These are phyloP conservation scores for Tenthredo amoena DNA, from an alignment of 2,888 invertebrate genomes.

Conservation along the genomic window DNA sequence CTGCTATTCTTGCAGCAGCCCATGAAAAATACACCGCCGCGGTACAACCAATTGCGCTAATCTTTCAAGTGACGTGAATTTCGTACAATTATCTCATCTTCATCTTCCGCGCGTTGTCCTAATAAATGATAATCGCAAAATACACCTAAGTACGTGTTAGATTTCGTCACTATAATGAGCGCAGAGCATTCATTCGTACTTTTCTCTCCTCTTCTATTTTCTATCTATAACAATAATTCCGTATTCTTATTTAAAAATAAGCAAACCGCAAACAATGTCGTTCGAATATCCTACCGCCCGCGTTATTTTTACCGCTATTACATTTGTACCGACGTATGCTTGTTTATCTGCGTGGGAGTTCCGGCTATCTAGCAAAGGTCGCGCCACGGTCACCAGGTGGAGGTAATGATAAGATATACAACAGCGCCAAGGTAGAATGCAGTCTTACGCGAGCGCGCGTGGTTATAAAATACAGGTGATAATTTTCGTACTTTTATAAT, in stretches of 20 bases:
- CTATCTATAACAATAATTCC: neutral
- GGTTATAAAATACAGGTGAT: neutral
- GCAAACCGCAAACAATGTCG: neutral
- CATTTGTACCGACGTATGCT: constrained; percentile 22
- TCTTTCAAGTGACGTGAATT: neutral
- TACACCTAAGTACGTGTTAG: neutral
- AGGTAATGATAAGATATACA: neutral
- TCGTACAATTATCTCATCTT: neutral
- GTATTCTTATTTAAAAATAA: neutral
- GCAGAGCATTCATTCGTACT: neutral
- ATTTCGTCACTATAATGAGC: neutral
- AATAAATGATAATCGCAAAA: neutral
- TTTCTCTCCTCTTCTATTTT: neutral
- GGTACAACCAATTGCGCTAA: constrained; percentile 12
- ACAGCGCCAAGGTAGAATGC: constrained; percentile 1
- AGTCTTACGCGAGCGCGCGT: neutral
- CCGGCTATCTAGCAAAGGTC: neutral
- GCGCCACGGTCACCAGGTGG: constrained; percentile 43
- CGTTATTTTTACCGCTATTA: neutral
- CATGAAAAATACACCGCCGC: neutral
- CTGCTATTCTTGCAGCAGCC: neutral
- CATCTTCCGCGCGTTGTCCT: neutral
- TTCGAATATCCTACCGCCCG: neutral
- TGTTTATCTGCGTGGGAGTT: neutral
- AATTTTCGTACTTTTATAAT: neutral